Evolutionary conservation across 2,888 invertebrate genomes (phyloP).

Genomic region (Abrostola triplasia): DNA sequence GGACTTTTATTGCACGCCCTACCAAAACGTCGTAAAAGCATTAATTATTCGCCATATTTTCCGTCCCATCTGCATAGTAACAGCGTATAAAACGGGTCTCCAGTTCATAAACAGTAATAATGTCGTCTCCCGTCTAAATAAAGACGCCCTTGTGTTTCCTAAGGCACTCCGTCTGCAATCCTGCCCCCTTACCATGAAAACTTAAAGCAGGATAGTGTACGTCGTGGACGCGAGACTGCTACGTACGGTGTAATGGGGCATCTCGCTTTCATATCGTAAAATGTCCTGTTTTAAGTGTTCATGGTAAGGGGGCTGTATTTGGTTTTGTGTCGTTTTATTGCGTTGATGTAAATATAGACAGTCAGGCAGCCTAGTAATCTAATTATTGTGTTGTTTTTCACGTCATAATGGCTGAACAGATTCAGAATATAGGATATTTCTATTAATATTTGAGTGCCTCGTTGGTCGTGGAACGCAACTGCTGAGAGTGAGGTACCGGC

Average conservation of each 20-base stretch:
- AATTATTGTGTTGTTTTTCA: background rate
- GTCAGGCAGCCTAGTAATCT: constrained; percentile 11
- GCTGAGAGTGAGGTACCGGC: no score
- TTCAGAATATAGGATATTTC: background rate
- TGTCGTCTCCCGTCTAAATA: constrained; percentile 42
- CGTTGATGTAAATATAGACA: constrained; percentile 29
- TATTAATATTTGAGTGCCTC: background rate
- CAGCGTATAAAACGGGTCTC: constrained; percentile 25
- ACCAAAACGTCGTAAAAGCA: no score
- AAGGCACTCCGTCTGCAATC: constrained; percentile 28
- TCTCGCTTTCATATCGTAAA: no score
- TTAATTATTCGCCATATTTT: background rate
- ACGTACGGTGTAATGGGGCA: no score
- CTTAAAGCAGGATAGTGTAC: no score
- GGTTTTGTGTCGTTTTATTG: constrained; percentile 27
- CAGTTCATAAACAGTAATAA: constrained; percentile 26
- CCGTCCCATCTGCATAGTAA: constrained; percentile 23
- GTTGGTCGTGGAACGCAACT: no score
- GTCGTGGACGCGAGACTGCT: no score
- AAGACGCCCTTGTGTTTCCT: constrained; percentile 48
- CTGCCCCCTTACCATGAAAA: no score
- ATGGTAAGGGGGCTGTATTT: no score
- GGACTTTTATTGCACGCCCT: no score
- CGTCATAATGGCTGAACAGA: constrained; percentile 5
- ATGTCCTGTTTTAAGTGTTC: no score